These are phyloP conservation scores for Pogonophryne albipinna DNA, from an alignment of 2,797 vertebrate species.

Conservation along the genomic window DNA sequence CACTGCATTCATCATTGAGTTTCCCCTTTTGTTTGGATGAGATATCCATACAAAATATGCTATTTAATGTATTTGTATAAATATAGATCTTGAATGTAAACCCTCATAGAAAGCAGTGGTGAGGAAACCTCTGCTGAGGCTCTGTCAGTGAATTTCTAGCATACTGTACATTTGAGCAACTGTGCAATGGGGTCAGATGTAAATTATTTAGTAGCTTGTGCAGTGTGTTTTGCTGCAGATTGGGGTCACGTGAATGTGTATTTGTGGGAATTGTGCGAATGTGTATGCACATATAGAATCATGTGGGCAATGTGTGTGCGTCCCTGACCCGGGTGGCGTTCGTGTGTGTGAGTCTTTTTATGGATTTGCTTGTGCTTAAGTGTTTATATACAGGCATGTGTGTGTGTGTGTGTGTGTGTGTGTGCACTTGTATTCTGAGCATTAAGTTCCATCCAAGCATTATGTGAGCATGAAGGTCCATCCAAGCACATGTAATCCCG, in stretches of 20 bases:
- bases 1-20: neutral
- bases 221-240: slow-evolving; percentile 74
- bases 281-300: slow-evolving; percentile 1
- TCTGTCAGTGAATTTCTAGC: slow-evolving; percentile 49
- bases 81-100: slow-evolving; percentile 1
- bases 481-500: slow-evolving; percentile 70
- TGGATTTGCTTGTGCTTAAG: slow-evolving; percentile 24
- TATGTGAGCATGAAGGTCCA: slow-evolving; percentile 69
- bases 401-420: slow-evolving; percentile 1
- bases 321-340: neutral
- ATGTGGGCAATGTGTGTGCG: neutral
- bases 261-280: slow-evolving; percentile 25
- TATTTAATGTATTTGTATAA: neutral
- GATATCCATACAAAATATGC: neutral
- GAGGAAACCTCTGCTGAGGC: slow-evolving; percentile 40
- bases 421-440: slow-evolving; percentile 31
- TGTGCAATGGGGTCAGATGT: slow-evolving; percentile 79
- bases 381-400: slow-evolving; percentile 36
- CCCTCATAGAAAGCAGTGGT: slow-evolving; percentile 11
- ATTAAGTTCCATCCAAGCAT: slow-evolving; percentile 64
- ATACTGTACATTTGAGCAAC: slow-evolving; percentile 74
- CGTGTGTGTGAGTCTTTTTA: slow-evolving; percentile 16
- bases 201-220: slow-evolving; percentile 78
- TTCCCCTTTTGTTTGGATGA: neutral
- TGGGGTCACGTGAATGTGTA: slow-evolving; percentile 58